These are phyloP conservation scores for Sminthurinus signatus DNA, from an alignment of 1,140 invertebrate species.

Conservation along the genomic window DNA sequence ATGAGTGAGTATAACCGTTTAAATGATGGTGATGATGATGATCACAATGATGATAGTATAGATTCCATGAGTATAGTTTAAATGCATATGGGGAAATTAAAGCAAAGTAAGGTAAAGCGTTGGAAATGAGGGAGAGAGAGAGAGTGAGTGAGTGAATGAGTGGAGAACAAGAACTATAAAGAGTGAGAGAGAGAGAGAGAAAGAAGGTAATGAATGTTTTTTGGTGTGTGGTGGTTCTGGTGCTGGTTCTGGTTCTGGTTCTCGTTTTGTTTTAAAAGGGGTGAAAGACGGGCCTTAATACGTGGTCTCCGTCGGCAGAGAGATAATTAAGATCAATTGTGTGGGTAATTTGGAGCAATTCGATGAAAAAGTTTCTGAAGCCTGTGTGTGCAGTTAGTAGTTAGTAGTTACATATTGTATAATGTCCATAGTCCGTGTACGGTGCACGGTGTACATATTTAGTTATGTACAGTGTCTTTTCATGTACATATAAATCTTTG, in stretches of 20 bases:
- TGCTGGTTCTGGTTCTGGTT: neutral
- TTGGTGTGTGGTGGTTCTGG: neutral
- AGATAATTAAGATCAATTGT: constrained; percentile 38
- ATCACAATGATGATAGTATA: neutral
- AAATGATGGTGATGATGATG: neutral
- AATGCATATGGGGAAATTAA: too few species aligned
- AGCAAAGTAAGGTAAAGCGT: too few species aligned
- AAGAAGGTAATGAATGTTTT: neutral
- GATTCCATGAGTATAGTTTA: too few species aligned
- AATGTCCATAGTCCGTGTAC: too few species aligned
- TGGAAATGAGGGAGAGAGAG: constrained; percentile 9
- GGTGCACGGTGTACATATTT: too few species aligned
- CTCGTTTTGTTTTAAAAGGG: neutral
- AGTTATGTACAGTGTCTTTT: too few species aligned
- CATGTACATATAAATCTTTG: too few species aligned
- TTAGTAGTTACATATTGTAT: too few species aligned
- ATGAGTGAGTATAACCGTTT: constrained; percentile 7
- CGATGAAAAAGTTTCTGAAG: constrained; percentile 29
- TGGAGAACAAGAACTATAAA: neutral
- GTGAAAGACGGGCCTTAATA: constrained; percentile 15
- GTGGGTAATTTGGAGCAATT: constrained; percentile 37
- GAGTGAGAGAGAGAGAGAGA: neutral
- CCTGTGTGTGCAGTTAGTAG: too few species aligned
- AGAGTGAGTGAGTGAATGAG: constrained; percentile 12
- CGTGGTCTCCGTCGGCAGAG: constrained; percentile 2